Percentiles rank a stretch among this genome's conserved stretches.
Evolutionary conservation across 2,888 invertebrate species (phyloP).

Genomic region (Dynastes tityus): DNA sequence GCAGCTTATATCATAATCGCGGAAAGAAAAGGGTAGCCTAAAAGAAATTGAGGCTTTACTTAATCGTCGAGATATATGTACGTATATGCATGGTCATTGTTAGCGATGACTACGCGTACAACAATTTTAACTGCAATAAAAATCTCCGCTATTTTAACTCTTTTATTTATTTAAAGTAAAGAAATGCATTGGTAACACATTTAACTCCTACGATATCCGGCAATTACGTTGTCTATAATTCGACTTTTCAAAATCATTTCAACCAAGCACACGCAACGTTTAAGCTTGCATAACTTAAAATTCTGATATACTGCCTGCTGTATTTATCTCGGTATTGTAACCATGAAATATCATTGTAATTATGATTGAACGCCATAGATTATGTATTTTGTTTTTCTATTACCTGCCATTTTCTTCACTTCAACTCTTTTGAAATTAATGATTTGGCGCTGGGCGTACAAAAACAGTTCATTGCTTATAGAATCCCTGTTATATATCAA

Average conservation of each 20-base stretch:
- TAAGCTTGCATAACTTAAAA: not conserved
- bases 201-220: constrained; percentile 47
- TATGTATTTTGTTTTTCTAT: constrained; percentile 34
- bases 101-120: no score
- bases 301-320: not conserved
- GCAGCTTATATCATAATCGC: constrained; percentile 23
- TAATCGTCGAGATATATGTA: not conserved
- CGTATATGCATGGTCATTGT: not conserved
- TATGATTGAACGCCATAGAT: constrained; percentile 44
- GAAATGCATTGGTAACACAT: constrained; percentile 2
- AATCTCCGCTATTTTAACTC: no score
- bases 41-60: not conserved
- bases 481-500: constrained; percentile 40
- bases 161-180: not conserved
- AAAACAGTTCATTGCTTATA: constrained; percentile 38
- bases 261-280: not conserved
- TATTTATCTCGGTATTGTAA: constrained; percentile 16
- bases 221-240: constrained; percentile 43
- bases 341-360: constrained; percentile 46
- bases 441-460: constrained; percentile 27
- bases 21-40: not conserved
- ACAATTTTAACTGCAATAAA: no score
- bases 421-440: constrained; percentile 47
- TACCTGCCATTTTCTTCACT: constrained; percentile 38
- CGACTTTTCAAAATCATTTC: constrained; percentile 32